Conservation (phyloP, 2,888 invertebrate genomes). For the Seira ritae region DNA sequence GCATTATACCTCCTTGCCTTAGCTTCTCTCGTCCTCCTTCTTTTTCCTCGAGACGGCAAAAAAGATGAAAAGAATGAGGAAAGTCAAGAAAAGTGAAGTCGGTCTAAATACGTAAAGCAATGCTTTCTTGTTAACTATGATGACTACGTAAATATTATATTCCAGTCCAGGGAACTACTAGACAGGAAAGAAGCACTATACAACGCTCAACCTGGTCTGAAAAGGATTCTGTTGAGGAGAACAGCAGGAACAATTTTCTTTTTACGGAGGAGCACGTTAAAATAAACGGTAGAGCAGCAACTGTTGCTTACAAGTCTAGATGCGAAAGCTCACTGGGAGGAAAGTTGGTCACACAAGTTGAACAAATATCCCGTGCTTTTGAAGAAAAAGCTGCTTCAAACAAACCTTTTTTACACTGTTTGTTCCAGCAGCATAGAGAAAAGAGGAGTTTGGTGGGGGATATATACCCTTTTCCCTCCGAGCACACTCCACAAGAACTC, state of each 20-base stretch:
- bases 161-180: background rate
- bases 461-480: no score
- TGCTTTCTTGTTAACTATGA: background rate
- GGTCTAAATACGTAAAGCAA: background rate
- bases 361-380: constrained; percentile 7
- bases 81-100: constrained; percentile 10
- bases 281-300: constrained; percentile 8
- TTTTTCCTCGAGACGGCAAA: background rate
- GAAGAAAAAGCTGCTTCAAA: background rate
- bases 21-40: background rate
- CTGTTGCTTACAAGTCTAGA: constrained; percentile 45
- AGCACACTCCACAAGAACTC: no score
- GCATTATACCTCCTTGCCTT: constrained; percentile 61
- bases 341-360: constrained; percentile 43
- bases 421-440: no score
- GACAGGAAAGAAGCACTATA: constrained; percentile 5
- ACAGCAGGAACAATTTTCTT: background rate
- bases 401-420: no score
- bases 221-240: background rate
- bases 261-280: background rate
- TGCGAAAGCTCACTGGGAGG: constrained; percentile 45
- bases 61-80: background rate
- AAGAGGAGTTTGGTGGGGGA: no score
- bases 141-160: background rate
- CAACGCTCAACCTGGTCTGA: background rate